Conservation (phyloP, 2,888 invertebrate genomes). For the Alviniconcha strummeri region DNA sequence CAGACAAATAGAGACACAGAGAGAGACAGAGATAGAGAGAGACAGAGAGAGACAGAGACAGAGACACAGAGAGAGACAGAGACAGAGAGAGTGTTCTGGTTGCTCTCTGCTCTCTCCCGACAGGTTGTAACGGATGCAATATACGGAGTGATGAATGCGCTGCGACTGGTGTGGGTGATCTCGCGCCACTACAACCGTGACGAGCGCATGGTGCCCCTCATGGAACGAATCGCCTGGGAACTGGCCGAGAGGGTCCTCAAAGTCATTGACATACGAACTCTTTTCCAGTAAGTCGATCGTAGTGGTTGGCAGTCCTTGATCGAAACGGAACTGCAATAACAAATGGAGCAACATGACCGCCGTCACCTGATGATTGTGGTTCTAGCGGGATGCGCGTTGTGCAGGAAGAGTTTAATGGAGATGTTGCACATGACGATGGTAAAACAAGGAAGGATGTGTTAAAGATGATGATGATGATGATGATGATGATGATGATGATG, state of each 20-base stretch:
- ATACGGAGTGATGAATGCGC: slow-evolving; percentile 86
- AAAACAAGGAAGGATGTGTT: too few species aligned
- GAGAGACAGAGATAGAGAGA: too few species aligned
- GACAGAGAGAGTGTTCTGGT: too few species aligned
- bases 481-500: slow-evolving; percentile 18
- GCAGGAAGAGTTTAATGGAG: too few species aligned
- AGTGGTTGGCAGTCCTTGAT: background rate
- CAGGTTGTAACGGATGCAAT: slow-evolving; percentile 82
- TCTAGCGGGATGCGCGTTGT: background rate
- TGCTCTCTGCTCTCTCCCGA: too few species aligned
- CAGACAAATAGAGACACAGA: background rate
- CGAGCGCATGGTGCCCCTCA: slow-evolving; percentile 88
- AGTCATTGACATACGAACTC: slow-evolving; percentile 81
- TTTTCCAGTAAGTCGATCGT: slow-evolving; percentile 82
- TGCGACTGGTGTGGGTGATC: slow-evolving; percentile 93
- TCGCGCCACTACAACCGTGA: slow-evolving; percentile 89
- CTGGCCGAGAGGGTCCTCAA: slow-evolving; percentile 85
- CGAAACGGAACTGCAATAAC: too few species aligned
- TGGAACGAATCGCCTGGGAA: slow-evolving; percentile 89
- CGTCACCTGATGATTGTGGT: too few species aligned
- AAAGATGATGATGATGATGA: slow-evolving; percentile 8
- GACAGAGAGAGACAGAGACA: too few species aligned
- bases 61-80: too few species aligned
- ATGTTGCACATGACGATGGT: too few species aligned
- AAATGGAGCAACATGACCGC: too few species aligned